A percentile compares a stretch with the other conserved stretches of the same genome.
Conservation (phyloP, 2,797 vertebrate species). For the Clarias pachynema region DNA sequence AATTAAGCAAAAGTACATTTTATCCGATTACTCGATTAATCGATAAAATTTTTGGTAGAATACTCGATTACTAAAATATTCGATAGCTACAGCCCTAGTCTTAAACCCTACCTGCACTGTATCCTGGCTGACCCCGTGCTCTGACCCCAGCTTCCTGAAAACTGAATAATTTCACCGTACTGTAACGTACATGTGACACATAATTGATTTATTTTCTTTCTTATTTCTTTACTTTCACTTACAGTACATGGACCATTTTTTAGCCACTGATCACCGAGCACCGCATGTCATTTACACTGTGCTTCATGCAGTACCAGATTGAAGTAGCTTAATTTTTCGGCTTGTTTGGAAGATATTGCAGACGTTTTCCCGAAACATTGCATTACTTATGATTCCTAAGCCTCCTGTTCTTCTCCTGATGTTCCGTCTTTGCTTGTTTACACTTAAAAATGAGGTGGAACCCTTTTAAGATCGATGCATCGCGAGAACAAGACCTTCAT, state of each 20-base stretch:
- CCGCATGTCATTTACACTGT: not conserved
- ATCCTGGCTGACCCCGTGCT: too few species aligned
- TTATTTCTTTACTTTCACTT: not conserved
- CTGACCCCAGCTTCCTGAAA: too few species aligned
- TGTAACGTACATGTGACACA: too few species aligned
- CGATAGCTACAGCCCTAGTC: too few species aligned
- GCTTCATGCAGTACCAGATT: not conserved
- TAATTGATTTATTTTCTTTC: not conserved
- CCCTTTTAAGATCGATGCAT: not conserved
- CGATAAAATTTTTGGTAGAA: too few species aligned
- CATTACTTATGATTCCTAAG: not conserved
- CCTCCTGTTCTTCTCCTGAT: not conserved
- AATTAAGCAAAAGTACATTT: too few species aligned
- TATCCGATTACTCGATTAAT: too few species aligned
- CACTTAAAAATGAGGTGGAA: slow-evolving; percentile 7
- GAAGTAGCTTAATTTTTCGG: not conserved
- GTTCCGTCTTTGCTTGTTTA: not conserved
- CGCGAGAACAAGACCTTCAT: not conserved
- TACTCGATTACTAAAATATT: too few species aligned
- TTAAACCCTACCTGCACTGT: too few species aligned
- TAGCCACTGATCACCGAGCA: not conserved
- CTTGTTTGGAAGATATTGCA: not conserved
- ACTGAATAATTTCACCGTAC: too few species aligned
- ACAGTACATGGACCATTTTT: not conserved
- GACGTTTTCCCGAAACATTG: not conserved